These are phyloP conservation scores for Ricordea florida DNA, from an alignment of 92 coral and sea anemone species.

Conservation along the genomic window DNA sequence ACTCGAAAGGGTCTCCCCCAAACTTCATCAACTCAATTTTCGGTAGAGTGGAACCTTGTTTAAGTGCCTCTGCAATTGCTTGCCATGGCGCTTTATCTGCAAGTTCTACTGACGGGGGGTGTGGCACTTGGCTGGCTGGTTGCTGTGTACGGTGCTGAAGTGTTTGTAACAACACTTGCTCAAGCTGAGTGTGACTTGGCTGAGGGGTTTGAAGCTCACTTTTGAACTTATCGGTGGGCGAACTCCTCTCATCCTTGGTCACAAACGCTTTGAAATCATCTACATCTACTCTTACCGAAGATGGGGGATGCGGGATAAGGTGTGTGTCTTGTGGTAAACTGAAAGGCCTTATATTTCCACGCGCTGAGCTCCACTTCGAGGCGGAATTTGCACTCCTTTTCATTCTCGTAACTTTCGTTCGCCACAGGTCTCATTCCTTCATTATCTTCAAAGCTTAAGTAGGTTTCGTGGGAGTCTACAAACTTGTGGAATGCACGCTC, in stretches of 20 bases:
- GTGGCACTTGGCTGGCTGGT: not conserved
- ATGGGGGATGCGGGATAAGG: no score
- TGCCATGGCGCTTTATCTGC: not conserved
- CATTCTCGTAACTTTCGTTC: constrained; percentile 45
- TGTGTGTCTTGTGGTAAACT: no score
- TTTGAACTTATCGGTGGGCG: not conserved
- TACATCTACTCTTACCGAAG: not conserved
- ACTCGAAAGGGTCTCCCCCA: constrained; percentile 73
- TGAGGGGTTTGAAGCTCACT: not conserved
- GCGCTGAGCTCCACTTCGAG: constrained; percentile 8
- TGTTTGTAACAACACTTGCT: constrained; percentile 6
- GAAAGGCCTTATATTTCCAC: constrained; percentile 8
- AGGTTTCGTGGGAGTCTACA: constrained; percentile 46
- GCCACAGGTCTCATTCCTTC: constrained; percentile 42
- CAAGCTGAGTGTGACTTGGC: constrained; percentile 4
- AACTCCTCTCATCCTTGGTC: not conserved
- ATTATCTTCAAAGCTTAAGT: constrained; percentile 44
- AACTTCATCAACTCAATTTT: constrained; percentile 57
- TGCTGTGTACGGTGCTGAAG: not conserved
- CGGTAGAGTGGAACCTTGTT: constrained; percentile 59
- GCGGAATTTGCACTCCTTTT: constrained; percentile 29
- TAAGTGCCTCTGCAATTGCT: constrained; percentile 30
- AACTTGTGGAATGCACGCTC: constrained; percentile 44
- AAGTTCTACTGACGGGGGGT: not conserved
- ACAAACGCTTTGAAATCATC: not conserved